phyloP scores from a whole-genome alignment of 2,113 vertebrate genomes.

The Pseudopodoces humilis region DNA sequence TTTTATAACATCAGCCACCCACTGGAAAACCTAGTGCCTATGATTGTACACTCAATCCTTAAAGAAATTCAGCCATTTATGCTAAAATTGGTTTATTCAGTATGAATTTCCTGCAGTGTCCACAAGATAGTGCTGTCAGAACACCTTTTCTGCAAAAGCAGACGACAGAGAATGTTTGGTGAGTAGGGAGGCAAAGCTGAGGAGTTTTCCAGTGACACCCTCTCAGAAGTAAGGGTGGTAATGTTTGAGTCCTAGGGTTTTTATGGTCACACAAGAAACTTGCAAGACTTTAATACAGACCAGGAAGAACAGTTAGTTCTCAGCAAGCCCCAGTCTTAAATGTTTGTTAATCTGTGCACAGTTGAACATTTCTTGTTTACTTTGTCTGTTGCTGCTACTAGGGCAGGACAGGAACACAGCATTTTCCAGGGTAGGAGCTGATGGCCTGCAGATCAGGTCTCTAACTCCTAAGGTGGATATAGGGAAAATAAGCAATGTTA shows the following conservation, averaged over 20 bases:
- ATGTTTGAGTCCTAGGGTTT: background rate
- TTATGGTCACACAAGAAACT: background rate
- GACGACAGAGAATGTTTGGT: background rate
- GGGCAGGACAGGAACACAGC: background rate
- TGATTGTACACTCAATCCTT: background rate
- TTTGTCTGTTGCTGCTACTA: background rate
- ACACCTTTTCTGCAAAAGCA: background rate
- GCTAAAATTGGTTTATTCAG: background rate
- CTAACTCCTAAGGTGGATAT: background rate
- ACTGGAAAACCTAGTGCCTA: background rate
- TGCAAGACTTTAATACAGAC: background rate
- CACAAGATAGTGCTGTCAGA: constrained; percentile 50
- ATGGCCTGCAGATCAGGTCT: background rate
- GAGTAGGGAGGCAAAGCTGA: background rate
- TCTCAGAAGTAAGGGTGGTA: background rate
- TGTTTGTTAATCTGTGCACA: background rate
- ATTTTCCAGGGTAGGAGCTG: background rate
- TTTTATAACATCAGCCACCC: background rate
- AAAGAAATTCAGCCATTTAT: background rate
- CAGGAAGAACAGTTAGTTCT: background rate
- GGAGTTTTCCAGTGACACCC: background rate
- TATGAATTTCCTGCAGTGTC: background rate
- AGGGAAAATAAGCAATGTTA: background rate
- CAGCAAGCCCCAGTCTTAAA: background rate
- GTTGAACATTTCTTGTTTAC: background rate